Evolutionary conservation across 2,888 invertebrate genomes (phyloP).

Genomic region (Halictus quadricinctus): DNA sequence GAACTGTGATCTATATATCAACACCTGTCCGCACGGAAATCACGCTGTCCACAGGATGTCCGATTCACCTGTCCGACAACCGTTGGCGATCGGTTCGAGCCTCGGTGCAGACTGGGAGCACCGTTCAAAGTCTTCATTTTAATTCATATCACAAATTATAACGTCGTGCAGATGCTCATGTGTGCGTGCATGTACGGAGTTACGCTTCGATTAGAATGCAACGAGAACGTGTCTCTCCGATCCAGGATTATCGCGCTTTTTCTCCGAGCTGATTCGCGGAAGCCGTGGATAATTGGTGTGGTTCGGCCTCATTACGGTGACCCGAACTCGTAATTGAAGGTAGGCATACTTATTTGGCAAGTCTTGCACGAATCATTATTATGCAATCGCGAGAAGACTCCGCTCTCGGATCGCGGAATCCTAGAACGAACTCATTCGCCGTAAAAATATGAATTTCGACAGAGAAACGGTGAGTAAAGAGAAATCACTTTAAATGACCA

Average conservation of each 20-base stretch:
- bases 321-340: neutral
- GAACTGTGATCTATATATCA: neutral
- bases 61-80: neutral
- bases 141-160: slow-evolving; percentile 39
- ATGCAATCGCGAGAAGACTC: neutral
- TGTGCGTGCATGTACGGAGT: neutral
- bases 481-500: neutral
- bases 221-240: slow-evolving; percentile 19
- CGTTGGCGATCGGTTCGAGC: slow-evolving; percentile 5
- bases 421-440: neutral
- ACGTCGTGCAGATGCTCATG: neutral
- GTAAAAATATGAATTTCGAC: neutral
- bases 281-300: slow-evolving; percentile 20
- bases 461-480: neutral
- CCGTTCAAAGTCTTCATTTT: slow-evolving; percentile 31
- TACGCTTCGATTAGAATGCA: slow-evolving; percentile 8
- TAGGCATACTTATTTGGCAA: slow-evolving; percentile 1
- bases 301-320: neutral
- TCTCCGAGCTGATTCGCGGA: neutral
- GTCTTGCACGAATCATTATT: neutral
- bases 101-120: slow-evolving; percentile 33
- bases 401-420: neutral
- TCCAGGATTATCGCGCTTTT: neutral
- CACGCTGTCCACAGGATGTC: neutral
- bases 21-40: neutral